Evolutionary conservation across 2,888 invertebrate species (phyloP).

Genomic region (Pachycephus smyrnensis): DNA sequence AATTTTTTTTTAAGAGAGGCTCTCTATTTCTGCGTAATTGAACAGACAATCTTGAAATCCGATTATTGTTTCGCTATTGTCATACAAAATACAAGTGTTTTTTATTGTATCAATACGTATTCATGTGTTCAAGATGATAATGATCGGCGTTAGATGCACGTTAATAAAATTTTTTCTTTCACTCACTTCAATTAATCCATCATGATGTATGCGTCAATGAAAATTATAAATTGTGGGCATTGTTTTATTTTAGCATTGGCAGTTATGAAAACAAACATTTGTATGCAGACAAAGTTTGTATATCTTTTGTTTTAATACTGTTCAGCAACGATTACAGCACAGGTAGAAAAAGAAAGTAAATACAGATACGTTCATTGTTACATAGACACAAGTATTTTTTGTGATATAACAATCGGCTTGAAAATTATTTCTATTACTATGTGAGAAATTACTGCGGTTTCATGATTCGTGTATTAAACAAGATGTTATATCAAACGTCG

Average conservation of each 20-base stretch:
- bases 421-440: neutral
- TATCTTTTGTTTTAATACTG: neutral
- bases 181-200: neutral
- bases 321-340: neutral
- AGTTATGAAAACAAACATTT: neutral
- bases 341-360: neutral
- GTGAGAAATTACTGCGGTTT: neutral
- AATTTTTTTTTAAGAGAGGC: neutral
- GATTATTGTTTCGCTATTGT: neutral
- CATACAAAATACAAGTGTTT: neutral
- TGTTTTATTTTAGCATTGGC: neutral
- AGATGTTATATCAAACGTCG: neutral
- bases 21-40: neutral
- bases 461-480: neutral
- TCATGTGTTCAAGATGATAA: neutral
- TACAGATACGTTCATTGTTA: neutral
- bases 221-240: neutral
- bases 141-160: neutral
- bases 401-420: neutral
- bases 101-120: neutral
- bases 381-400: neutral
- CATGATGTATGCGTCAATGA: neutral
- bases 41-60: neutral
- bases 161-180: neutral
- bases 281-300: neutral